Percentiles rank a stretch among this genome's conserved stretches.
Conservation (phyloP, 2,113 vertebrate genomes). For the Dissostichus mawsoni region DNA sequence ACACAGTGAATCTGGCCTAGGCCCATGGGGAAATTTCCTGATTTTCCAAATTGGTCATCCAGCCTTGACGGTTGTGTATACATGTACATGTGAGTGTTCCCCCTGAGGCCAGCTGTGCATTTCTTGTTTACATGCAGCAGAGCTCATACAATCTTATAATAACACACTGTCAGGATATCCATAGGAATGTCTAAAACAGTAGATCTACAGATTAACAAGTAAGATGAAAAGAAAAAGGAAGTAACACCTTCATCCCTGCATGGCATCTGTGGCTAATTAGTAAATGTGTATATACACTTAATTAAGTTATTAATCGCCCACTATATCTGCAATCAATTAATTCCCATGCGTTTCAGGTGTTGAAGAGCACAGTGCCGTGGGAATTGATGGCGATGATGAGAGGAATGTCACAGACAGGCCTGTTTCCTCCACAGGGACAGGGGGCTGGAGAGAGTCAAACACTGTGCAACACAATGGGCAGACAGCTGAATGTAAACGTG, state of each 20-base stretch:
- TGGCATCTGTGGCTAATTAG: background rate
- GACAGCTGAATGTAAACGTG: constrained; percentile 81
- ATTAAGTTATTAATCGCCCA: background rate
- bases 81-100: background rate
- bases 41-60: background rate
- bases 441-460: constrained; percentile 35
- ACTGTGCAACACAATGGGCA: constrained; percentile 38
- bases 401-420: constrained; percentile 49
- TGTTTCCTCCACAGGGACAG: constrained; percentile 15
- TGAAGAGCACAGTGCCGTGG: constrained; percentile 15
- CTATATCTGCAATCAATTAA: background rate
- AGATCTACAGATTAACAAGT: background rate
- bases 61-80: background rate
- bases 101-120: constrained; percentile 3
- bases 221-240: background rate
- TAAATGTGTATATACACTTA: background rate
- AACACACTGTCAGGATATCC: background rate
- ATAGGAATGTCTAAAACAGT: background rate
- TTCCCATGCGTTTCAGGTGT: background rate
- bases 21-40: background rate
- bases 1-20: background rate
- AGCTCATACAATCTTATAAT: background rate
- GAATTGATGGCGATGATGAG: constrained; percentile 24
- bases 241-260: no score
- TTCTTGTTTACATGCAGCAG: constrained; percentile 27